Conservation (phyloP, 2,888 invertebrate species). For the Charanyca ferruginea region DNA sequence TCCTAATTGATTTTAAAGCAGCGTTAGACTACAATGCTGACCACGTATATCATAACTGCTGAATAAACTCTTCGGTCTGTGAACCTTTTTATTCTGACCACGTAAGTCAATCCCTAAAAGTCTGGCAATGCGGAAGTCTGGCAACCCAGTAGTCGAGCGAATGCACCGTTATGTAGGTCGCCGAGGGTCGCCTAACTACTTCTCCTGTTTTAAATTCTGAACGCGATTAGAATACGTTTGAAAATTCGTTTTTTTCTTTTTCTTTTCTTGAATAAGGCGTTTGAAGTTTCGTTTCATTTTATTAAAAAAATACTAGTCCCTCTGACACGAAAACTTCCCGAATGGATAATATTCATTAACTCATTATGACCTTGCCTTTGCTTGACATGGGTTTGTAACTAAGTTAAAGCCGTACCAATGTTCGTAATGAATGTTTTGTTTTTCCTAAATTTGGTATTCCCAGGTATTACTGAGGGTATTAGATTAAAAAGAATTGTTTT, state of each 20-base stretch:
- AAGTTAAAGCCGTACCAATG: no score
- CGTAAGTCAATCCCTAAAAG: constrained; percentile 31
- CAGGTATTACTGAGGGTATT: no score
- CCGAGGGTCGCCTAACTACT: constrained; percentile 49
- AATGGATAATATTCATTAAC: background rate
- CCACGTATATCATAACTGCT: background rate
- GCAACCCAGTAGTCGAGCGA: constrained; percentile 34
- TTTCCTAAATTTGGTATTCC: no score
- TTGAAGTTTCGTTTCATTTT: constrained; percentile 12
- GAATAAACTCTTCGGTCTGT: background rate
- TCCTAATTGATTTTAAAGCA: background rate
- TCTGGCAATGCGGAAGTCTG: constrained; percentile 38
- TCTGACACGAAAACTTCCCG: background rate
- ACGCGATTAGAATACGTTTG: constrained; percentile 59
- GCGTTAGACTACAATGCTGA: background rate
- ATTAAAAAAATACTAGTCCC: background rate
- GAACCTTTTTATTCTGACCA: constrained; percentile 31
- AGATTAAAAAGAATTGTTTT: no score
- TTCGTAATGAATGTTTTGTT: no score
- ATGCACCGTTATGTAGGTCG: constrained; percentile 64
- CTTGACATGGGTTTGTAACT: no score
- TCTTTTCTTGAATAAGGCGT: constrained; percentile 21
- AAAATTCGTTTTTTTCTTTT: constrained; percentile 37
- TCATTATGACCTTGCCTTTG: background rate
- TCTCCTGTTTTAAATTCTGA: constrained; percentile 60